Evolutionary conservation across 2,113 vertebrate genomes (phyloP), one percentile per base, ranked within the genome.

Genomic region (Passer montanus): DNA sequence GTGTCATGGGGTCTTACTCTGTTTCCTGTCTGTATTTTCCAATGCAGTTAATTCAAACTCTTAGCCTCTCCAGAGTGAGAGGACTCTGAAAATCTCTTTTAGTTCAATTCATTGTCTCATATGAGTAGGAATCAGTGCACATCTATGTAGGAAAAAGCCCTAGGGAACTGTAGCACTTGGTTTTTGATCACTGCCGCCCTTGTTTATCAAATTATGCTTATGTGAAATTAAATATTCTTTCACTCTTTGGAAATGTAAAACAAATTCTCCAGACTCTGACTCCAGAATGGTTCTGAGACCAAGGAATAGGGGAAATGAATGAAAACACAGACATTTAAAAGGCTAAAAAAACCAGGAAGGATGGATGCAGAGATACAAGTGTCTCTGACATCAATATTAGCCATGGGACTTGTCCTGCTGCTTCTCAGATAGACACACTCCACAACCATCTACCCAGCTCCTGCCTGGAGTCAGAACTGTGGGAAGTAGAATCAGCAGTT

Each of bases 101-200:
- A n/a, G 7, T 63, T 68, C 19, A 35, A 1, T 68, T n/a, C 2
- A 13, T 63, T 73, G 3, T 56, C n/a, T 30, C 31, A 21, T 0
- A n/a, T 11, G 24, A 86, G 20, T 22, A n/a, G 11, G 7, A 91
- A 24, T 46, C 35, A 66, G 31, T 33, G 11, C 15, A 41, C 4
- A 16, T 17, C 49, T 56, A 1, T 16, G 10, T 41, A 35, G 43
- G 15, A 9, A 56, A 50, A 37, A 76, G 12, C 12, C 13, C 18
- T 23, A 37, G 33, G 37, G 7, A 9, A 8, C 30, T 28, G 3
- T 58, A 31, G 20, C 44, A n/a, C 24, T 56, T 58, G 7, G 1
- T 6, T 82, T 75, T 64, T 84, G 22, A 23, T 72, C 27, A 18
- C 49, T 68, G 5, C 22, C 13, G 56, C 39, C 19, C 24, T 68